These are phyloP conservation scores for Archips xylosteana DNA, from an alignment of 2,888 invertebrate genomes.

Conservation along the genomic window DNA sequence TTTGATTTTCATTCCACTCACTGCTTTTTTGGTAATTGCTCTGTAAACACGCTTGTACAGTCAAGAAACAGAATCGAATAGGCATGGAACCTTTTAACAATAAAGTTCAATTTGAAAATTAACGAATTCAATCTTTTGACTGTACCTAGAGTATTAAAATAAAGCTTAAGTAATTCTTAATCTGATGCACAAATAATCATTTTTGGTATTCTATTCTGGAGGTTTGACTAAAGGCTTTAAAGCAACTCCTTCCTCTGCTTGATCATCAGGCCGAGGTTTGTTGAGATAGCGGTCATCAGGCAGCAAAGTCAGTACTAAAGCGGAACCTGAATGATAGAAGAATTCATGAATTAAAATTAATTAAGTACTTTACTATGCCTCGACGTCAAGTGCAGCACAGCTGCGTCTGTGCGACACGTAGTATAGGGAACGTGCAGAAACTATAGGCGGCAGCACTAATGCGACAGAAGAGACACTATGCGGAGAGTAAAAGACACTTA, in stretches of 20 bases:
- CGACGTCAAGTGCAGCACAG: too few relatives aligned
- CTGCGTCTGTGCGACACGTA: too few relatives aligned
- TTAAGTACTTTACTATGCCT: too few relatives aligned
- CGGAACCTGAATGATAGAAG: slow-evolving; percentile 27
- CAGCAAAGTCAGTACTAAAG: slow-evolving; percentile 24
- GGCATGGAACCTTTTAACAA: not conserved
- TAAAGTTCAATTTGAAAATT: not conserved
- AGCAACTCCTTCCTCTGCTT: slow-evolving; percentile 2
- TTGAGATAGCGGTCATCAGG: slow-evolving; percentile 33
- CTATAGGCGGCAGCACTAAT: too few relatives aligned
- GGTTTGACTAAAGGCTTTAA: slow-evolving; percentile 10
- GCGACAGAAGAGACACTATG: too few relatives aligned
- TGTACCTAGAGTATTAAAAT: not conserved
- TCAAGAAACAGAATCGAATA: not conserved
- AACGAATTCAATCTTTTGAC: too few relatives aligned
- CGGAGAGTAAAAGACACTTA: too few relatives aligned
- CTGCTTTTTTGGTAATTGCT: not conserved
- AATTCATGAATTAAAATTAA: too few relatives aligned
- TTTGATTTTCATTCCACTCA: not conserved
- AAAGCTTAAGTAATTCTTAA: not conserved
- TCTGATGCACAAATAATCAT: not conserved
- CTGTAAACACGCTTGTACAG: not conserved
- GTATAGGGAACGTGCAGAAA: too few relatives aligned
- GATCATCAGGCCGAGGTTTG: slow-evolving; percentile 3
- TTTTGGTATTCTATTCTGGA: not conserved